phyloP scores from a whole-genome alignment of 1,140 invertebrate genomes.

The Microplitis demolitor region DNA sequence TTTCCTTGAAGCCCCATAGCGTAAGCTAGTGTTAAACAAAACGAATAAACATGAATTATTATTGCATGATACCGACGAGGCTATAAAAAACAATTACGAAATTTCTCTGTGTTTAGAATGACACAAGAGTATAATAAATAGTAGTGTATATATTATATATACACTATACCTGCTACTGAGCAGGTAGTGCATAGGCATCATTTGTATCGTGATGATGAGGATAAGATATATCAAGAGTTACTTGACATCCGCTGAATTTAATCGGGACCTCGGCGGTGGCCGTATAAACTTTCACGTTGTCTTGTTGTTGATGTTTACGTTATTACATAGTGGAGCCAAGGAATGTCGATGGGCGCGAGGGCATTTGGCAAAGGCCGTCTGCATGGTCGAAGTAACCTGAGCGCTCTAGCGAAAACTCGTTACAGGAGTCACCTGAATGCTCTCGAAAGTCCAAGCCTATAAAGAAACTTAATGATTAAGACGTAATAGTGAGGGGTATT shows the following conservation, averaged over 20 bases:
- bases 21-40: slow-evolving; percentile 6
- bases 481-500: slow-evolving; percentile 8
- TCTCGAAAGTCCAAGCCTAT: slow-evolving; percentile 6
- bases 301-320: slow-evolving; percentile 11
- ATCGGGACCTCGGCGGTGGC: background rate
- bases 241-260: slow-evolving; percentile 9
- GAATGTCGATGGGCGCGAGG: slow-evolving; percentile 4
- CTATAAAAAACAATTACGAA: slow-evolving; percentile 14
- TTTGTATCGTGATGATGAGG: background rate
- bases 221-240: background rate
- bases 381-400: background rate
- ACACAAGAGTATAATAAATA: background rate
- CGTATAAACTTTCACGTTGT: slow-evolving; percentile 7
- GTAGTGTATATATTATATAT: background rate
- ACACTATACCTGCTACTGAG: background rate
- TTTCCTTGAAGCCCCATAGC: background rate
- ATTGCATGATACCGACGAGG: slow-evolving; percentile 16
- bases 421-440: slow-evolving; percentile 1
- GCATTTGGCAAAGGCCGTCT: slow-evolving; percentile 8
- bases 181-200: background rate
- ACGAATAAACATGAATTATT: slow-evolving; percentile 17
- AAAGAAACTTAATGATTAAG: background rate
- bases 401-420: slow-evolving; percentile 3
- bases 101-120: slow-evolving; percentile 4
- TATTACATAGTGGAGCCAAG: background rate